Percentiles rank a stretch among this genome's conserved stretches.
These are phyloP conservation scores for Uropsilus gracilis DNA, from an alignment of 2,113 vertebrate genomes.

Conservation along the genomic window DNA sequence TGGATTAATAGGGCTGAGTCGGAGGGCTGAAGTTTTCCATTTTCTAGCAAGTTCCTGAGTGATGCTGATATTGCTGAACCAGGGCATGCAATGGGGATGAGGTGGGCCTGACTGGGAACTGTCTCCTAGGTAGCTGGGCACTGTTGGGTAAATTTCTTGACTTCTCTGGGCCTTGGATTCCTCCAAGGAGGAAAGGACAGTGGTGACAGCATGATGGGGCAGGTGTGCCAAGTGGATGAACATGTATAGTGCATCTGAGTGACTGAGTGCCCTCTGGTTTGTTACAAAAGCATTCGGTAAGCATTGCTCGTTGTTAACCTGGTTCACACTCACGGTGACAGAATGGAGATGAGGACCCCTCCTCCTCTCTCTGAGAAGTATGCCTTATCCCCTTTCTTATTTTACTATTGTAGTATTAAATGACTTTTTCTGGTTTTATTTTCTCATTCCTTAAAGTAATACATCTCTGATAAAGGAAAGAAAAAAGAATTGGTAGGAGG, in stretches of 20 bases:
- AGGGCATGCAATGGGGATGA: too few species aligned
- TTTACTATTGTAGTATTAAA: not conserved
- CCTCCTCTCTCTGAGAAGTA: not conserved
- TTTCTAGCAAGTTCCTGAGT: not conserved
- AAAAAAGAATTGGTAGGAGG: not conserved
- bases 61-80: not conserved
- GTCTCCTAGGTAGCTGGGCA: not conserved
- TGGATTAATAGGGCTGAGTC: not conserved
- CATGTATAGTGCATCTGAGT: not conserved
- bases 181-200: not conserved
- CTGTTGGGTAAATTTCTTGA: not conserved
- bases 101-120: not conserved
- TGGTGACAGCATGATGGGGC: rapidly evolving
- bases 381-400: not conserved
- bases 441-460: not conserved
- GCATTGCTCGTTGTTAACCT: not conserved
- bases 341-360: not conserved
- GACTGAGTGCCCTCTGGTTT: not conserved
- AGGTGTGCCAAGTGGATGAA: not conserved
- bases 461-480: not conserved
- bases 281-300: not conserved
- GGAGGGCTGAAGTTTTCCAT: not conserved
- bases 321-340: not conserved
- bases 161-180: not conserved
- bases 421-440: not conserved